Base-by-base conservation (phyloP, 2,113 vertebrate genomes). In the Lamprotornis superbus region DNA sequence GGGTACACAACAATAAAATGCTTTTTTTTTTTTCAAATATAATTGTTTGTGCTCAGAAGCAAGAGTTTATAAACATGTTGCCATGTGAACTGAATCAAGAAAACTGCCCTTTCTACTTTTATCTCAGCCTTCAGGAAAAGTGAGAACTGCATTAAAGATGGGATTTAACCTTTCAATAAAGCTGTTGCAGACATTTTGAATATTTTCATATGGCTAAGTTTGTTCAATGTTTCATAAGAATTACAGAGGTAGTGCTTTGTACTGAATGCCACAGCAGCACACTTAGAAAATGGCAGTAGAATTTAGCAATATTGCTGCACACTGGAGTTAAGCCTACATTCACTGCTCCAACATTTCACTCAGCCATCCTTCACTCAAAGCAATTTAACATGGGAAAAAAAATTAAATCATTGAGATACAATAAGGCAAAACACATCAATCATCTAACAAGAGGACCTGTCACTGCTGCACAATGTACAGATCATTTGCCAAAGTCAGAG, bases 41-140 rank as follows among this genome's bases (percentile, higher is more conserved):
- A 78, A 74, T 68, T 83, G 75, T 70, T 85, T 88, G 50, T 95
- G 60, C 65, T 82, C 52, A 82, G 75, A 85, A 82, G 42, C 23
- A 56, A 91, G 35, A 73, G 53, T 69, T 82, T 71, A 70, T 83
- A 88, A 92, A 89, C 55, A 75, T 39, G 69, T 94, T 93, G 69
- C 68, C 77, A 84, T 87, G 81, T 84, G 73, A 96, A 94, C 53
- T 64, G 65, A 81, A 78, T 55, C 55, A 77, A 56, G 71, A 89
- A 87, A 94, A 92, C 60, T 86, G 64, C 27, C 83, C 64, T 71
- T 82, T 92, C 70, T 93, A 50, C 76, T 86, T 97, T 70, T 80
- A 94, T 84, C 52, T 94, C 80, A 90, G 80, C 60, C 83, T 89
- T 82, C 80, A 64, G 47, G 25, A 78, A 53, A 90, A 93, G 52